Conservation (phyloP, 2,113 vertebrate species). For the Phalacrocorax pelagicus region DNA sequence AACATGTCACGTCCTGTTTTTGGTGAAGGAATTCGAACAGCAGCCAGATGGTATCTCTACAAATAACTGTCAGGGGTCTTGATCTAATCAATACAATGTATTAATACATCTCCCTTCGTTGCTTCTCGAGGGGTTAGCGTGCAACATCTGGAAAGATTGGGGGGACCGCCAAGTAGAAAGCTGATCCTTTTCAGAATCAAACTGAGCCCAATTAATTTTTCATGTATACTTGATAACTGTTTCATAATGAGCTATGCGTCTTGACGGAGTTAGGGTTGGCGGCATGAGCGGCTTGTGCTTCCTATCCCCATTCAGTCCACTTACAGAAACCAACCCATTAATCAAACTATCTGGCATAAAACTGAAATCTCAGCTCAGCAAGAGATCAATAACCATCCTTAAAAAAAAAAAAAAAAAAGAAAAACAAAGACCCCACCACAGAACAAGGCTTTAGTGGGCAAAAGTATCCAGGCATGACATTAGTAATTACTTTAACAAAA, state of each 20-base stretch:
- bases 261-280: conserved; percentile 86
- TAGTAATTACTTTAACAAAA: conserved; percentile 75
- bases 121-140: conserved; percentile 87
- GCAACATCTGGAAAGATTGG: conserved; percentile 97
- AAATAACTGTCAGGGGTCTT: conserved; percentile 99
- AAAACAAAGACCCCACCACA: conserved; percentile 56
- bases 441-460: conserved; percentile 71
- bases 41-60: conserved; percentile 99
- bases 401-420: conserved; percentile 3
- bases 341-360: conserved; percentile 98
- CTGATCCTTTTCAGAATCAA: conserved; percentile 85
- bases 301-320: conserved; percentile 98
- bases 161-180: conserved; percentile 79
- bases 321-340: conserved; percentile 98
- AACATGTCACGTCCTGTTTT: conserved; percentile 99
- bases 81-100: conserved; percentile 99
- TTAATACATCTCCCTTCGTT: conserved; percentile 97
- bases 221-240: conserved; percentile 91
- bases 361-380: conserved; percentile 93
- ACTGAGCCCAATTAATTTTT: conserved; percentile 91
- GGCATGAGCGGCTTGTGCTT: conserved; percentile 84
- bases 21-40: conserved; percentile 99
- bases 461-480: conserved; percentile 72
- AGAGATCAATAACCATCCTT: conserved; percentile 95
- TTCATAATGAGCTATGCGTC: conserved; percentile 89